Base-by-base conservation (phyloP, 2,888 invertebrate species). In the Apamea epomidion region DNA sequence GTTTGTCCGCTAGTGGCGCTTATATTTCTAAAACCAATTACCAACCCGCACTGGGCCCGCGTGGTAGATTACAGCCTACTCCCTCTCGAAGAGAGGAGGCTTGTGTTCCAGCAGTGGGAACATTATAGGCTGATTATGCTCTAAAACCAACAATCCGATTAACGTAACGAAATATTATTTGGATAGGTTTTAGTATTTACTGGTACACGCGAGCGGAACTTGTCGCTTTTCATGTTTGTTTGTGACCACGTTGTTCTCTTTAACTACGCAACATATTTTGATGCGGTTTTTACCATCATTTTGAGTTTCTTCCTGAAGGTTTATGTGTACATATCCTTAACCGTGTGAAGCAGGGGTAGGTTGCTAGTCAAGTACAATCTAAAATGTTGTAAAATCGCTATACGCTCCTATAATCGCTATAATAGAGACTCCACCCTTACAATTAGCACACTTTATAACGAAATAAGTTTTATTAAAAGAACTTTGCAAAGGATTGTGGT, bases 381-480 rank as follows among this genome's bases (percentile, higher is more conserved):
- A 6, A 25, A n/a, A 21, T 18, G 54, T 16, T 51, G 10, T 25
- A 1, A 29, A 68, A 62, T 70, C 85, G 82, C 83, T 79, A 37
- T 0, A 25, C 32, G 64, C 21, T 2, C 10, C 70, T 64, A 60
- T 74, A 14, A 6, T 32, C 80, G 82, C 86, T 81, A 4, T 0
- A 32, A 76, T 29, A 37, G 29, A 3, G 58, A 78, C 87, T 64
- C 16, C 21, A 81, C 81, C 86, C 78, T 87, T 86, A 80, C 68
- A 82, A 89, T 91, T 89, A 89, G 90, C 89, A 92, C 90, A 92
- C 67, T 88, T 88, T 70, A 81, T 85, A 89, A 91, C 92, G 88
- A 93, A 94, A 93, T 91, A 94, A 94, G 92, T 94, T 93, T 90
- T 88, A 92, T 91, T 91, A 92, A 92, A 90, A 93, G 93, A 95